These are phyloP conservation scores for Vespertilio murinus DNA, from an alignment of 2,797 vertebrate species.

Conservation along the genomic window DNA sequence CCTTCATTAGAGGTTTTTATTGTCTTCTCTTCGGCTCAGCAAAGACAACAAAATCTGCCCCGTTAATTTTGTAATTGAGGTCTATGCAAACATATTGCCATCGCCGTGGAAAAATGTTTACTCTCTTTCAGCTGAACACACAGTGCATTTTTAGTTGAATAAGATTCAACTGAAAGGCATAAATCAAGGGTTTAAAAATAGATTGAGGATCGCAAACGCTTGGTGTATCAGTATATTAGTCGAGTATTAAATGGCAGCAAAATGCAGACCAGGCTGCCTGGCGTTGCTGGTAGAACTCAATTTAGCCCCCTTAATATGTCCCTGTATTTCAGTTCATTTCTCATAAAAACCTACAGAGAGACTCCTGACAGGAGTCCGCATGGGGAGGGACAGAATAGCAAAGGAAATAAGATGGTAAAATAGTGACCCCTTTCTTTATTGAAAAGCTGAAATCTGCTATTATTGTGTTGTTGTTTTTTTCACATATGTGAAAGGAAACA, in stretches of 20 bases:
- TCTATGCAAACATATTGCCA: constrained; percentile 65
- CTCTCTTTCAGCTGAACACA: constrained; percentile 65
- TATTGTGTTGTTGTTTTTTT: background rate
- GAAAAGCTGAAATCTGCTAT: background rate
- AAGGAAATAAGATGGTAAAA: background rate
- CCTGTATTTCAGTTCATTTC: background rate
- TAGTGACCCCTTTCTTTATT: background rate
- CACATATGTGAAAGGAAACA: background rate
- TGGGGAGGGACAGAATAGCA: background rate
- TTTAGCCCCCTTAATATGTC: background rate
- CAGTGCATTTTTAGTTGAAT: constrained; percentile 66
- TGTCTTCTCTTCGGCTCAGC: constrained; percentile 57
- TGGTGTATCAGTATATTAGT: constrained; percentile 50
- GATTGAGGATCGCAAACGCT: background rate
- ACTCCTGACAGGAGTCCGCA: background rate
- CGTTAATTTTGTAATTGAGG: constrained; percentile 70
- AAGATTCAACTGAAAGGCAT: constrained; percentile 62
- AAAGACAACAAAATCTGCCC: constrained; percentile 50
- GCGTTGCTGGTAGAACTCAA: background rate
- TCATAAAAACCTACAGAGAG: background rate
- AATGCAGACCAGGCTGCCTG: background rate
- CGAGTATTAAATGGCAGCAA: background rate
- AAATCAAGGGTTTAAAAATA: constrained; percentile 65
- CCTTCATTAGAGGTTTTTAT: constrained; percentile 61
- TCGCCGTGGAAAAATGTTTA: constrained; percentile 45